Evolutionary conservation across 2,113 vertebrate genomes (phyloP), one percentile per base, ranked within the genome.

Genomic region (Toxotes chatareus): DNA sequence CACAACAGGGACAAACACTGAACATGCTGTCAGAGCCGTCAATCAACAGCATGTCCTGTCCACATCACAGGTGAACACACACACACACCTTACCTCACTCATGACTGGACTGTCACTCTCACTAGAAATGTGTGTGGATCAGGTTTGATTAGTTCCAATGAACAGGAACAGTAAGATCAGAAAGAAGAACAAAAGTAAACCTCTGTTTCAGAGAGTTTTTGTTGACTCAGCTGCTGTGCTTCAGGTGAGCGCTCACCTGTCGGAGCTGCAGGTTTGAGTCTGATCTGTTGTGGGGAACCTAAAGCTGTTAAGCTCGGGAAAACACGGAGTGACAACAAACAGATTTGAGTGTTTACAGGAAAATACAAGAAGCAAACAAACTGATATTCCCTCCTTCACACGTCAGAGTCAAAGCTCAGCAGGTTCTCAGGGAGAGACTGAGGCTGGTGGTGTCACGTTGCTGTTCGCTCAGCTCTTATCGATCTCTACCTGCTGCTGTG

Each of bases 301-400:
- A 36, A 63, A 72, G 46, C 62, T 34, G 4, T 46, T 31, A 56
- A 71, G 65, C 42, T 46, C 12, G 55, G 27, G 36, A 36, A 75
- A 57, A 55, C 44, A 44, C 12, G 1, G 31, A n/a, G 27, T 17
- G 40, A 7, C 19, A 42, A 57, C 46, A 65, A 71, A 47, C 34
- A 75, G 40, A 56, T 62, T 64, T 34, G 0, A 17, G 8, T 59
- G 79, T 82, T 85, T 80, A 5, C 7, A 17, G 63, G 21, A 51
- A 81, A 47, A 73, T 47, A 63, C 9, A 8, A 0, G 0, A 77
- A 23, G 55, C 8, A 60, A 73, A 73, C 55, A 0, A 31, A 42
- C 1, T 38, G 7, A 55, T 36, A 64, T 19, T 21, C 19, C 7
- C 51, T n/a, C 1, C 7, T 3, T 59, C 56, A 16, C 27, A 10